Evolutionary conservation across 2,888 invertebrate genomes (phyloP), one percentile per base, ranked within the genome.

Genomic region (Clitarchus hookeri): DNA sequence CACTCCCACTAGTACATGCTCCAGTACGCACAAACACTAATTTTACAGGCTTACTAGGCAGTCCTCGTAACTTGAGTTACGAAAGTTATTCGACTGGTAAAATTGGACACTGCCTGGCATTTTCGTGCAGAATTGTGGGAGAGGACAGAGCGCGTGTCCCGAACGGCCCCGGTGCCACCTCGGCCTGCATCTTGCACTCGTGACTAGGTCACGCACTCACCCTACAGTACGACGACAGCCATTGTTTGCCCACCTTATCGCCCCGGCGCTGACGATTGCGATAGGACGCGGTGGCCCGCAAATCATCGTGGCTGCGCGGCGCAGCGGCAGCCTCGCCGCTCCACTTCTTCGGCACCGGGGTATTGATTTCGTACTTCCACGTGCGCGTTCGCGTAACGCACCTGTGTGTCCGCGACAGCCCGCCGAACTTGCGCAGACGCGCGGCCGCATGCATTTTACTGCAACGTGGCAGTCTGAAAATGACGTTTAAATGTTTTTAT

Each of bases 171-270:
- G 36, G 16, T 48, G 12, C 48, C 11, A 16, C 65, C 13, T n/a
- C 8, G 65, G 8, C 23, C 65, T 65, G n/a, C 65, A n/a, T 65
- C 65, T 65, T 65, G 65, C n/a, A 48, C 48, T 48, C 48, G 48
- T 48, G 48, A 13, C 48, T 48, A 48, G 48, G 48, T 48, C 48
- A 48, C n/a, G 65, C 65, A 65, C 65, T 65, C 65, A 16, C 65
- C 65, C 8, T 19, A n/a, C 19, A 19, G 36, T 19, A 23, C 65
- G 48, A 48, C 65, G 65, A 65, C 65, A 65, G 65, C 65, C 65
- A 65, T 65, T 65, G 65, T 65, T 65, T 65, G 65, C 65, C 23
- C 65, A 65, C 65, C 23, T 65, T 65, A 65, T 65, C 65, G 65
- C 23, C 65, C 19, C 8, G 65, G 23, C 65, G 65, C 65, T 65